phyloP scores from a whole-genome alignment of 2,797 vertebrate species.

The Sebastes cheni region DNA sequence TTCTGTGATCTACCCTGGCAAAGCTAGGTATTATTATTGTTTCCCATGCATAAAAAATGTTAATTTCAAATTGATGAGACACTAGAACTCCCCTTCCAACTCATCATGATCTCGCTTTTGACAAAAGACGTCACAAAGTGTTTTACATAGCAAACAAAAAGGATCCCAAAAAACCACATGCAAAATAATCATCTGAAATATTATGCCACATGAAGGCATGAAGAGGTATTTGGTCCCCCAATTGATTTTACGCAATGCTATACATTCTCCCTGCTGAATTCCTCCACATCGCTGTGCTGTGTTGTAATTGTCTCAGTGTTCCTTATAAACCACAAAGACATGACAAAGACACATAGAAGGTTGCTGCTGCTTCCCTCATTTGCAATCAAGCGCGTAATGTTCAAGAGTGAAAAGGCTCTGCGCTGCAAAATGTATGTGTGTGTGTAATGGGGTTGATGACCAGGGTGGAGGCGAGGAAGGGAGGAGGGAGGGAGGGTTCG shows the following conservation, averaged over 20 bases:
- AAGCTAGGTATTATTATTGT: not conserved
- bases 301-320: not conserved
- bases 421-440: conserved; percentile 45
- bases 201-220: not conserved
- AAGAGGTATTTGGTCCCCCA: not conserved
- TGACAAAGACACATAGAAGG: conserved; percentile 17
- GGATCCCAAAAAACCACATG: not conserved
- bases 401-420: conserved; percentile 31
- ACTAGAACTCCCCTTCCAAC: no score
- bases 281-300: not conserved
- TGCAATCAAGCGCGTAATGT: conserved; percentile 40
- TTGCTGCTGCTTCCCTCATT: conserved; percentile 33
- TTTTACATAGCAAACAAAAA: not conserved
- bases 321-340: no score
- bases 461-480: not conserved
- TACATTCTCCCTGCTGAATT: not conserved
- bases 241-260: not conserved
- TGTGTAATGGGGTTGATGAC: conserved; percentile 46
- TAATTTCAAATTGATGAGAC: not conserved
- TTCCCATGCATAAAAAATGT: not conserved
- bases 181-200: not conserved
- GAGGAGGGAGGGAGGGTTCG: not conserved
- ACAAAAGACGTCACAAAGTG: not conserved
- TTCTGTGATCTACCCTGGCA: not conserved
- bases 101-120: not conserved